Evolutionary conservation across 2,888 invertebrate species (phyloP), one percentile per base, ranked within the genome.

Genomic region (Thecocarcelia acutangulata): DNA sequence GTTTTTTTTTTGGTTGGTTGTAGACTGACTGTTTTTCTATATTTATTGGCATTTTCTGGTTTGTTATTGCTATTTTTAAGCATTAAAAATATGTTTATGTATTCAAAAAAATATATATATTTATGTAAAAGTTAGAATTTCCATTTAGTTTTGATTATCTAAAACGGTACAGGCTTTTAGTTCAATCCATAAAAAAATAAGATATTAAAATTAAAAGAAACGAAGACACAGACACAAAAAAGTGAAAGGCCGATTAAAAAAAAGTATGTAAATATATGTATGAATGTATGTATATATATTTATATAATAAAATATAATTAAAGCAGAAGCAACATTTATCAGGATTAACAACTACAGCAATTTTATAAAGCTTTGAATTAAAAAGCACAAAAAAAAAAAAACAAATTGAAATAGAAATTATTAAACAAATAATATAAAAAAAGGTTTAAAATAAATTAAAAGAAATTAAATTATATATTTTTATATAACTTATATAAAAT

Each of bases 141-240:
- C 13, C 50, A 40, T 50, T 58, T 21, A 13, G n/a, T 56, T 58
- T 66, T 63, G 48, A 58, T 86, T 69, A 76, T 84, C 83, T 83
- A 61, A 75, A 70, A 75, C 70, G 46, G 59, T 69, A 63, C 72
- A 73, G 73, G 24, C 77, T 70, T 70, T 70, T 64, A 75, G 80
- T 80, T 81, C 81, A 81, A 81, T 77, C 79, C 75, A 77, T 61
- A 79, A 33, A 48, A 76, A 61, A 15, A 40, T n/a, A 44, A 68
- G 4, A 44, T 21, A 21, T 75, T 59, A 59, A 15, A 50, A 40
- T 28, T 28, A 52, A 50, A n/a, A 44, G 3, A 50, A 37, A 15
- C 28, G 42, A 56, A 28, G 21, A 12, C 46, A 69, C 1, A 3
- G 24, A 76, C 3, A 17, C 19, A 21, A 33, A 13, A 17, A 37